phyloP scores from a whole-genome alignment of 2,113 vertebrate genomes.

The Phalacrocorax brasilianus region DNA sequence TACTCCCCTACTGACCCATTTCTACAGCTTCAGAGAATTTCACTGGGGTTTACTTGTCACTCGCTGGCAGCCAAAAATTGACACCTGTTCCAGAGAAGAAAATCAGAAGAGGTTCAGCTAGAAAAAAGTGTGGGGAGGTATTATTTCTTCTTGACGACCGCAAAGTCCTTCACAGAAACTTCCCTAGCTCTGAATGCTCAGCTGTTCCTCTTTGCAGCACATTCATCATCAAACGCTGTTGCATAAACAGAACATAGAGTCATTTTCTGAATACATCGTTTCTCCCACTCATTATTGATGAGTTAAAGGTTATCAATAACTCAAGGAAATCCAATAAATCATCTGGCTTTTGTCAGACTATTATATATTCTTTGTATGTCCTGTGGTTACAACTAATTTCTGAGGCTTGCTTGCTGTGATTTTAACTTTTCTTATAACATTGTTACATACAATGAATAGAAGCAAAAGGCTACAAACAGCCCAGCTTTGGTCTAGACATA shows the following conservation, averaged over 20 bases:
- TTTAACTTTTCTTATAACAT: background rate
- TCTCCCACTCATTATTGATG: constrained; percentile 52
- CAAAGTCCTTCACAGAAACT: constrained; percentile 25
- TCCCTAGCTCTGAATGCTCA: background rate
- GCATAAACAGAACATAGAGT: constrained; percentile 35
- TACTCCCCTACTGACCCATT: background rate
- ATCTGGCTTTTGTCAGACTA: background rate
- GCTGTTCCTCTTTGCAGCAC: background rate
- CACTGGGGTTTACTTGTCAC: background rate
- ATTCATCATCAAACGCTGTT: constrained; percentile 15
- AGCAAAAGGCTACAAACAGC: background rate
- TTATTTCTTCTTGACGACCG: background rate
- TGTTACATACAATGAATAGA: background rate
- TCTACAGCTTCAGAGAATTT: background rate
- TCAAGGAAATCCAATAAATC: constrained; percentile 15
- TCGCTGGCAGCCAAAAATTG: background rate
- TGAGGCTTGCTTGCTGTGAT: background rate
- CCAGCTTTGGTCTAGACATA: background rate
- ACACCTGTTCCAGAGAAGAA: background rate
- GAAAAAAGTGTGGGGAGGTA: background rate
- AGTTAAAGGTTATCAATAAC: constrained; percentile 56
- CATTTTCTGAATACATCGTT: background rate
- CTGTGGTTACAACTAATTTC: background rate
- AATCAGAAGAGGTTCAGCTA: background rate
- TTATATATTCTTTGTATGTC: background rate